Conservation (phyloP, 2,797 vertebrate genomes). For the Bucorvus abyssinicus region DNA sequence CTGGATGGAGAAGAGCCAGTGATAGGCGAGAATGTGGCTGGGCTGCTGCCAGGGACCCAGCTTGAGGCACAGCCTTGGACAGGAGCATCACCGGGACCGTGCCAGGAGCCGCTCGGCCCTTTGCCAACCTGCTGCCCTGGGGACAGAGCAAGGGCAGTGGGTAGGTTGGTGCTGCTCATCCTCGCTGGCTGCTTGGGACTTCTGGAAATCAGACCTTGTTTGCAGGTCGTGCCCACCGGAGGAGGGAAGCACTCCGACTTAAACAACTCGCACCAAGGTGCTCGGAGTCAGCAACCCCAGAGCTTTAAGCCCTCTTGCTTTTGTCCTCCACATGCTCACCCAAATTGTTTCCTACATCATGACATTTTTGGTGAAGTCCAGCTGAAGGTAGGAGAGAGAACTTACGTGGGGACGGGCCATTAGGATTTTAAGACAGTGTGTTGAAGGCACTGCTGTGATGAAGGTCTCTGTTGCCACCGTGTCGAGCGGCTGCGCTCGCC, state of each 20-base stretch:
- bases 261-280: rapidly evolving
- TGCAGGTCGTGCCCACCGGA: background rate
- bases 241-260: background rate
- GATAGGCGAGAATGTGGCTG: background rate
- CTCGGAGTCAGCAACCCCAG: background rate
- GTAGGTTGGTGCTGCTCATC: background rate
- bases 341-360: rapidly evolving
- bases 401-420: background rate
- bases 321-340: background rate
- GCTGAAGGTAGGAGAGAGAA: background rate
- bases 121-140: background rate
- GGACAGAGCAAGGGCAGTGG: background rate
- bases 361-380: background rate
- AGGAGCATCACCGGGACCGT: background rate
- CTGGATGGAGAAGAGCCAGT: background rate
- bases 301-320: background rate
- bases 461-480: slow-evolving; percentile 1
- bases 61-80: background rate
- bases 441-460: slow-evolving; percentile 66
- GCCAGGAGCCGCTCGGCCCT: background rate
- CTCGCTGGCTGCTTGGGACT: background rate
- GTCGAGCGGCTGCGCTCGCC: background rate
- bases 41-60: background rate
- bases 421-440: slow-evolving; percentile 59
- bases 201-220: background rate